Conservation (phyloP, 1,140 invertebrate genomes). For the Eupeodes corollae region DNA sequence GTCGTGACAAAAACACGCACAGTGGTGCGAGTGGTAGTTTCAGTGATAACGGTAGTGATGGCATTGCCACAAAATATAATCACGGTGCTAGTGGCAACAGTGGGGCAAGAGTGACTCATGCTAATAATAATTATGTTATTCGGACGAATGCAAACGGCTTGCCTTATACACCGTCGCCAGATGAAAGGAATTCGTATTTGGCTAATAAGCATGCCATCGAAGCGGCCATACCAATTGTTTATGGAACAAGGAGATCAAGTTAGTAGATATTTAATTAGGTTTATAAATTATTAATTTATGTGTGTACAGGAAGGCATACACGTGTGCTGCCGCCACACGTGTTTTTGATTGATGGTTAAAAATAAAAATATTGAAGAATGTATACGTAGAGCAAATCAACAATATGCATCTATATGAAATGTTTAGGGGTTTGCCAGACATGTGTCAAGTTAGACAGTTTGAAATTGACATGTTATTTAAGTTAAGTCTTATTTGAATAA, state of each 20-base stretch:
- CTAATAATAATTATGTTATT: constrained; percentile 1
- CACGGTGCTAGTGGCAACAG: background rate
- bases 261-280: background rate
- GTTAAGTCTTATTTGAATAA: too few relatives aligned
- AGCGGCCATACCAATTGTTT: constrained; percentile 25
- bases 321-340: too few relatives aligned
- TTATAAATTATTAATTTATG: too few relatives aligned
- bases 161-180: constrained; percentile 27
- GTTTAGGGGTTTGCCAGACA: too few relatives aligned
- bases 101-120: background rate
- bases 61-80: background rate
- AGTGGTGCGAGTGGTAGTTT: background rate
- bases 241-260: constrained; percentile 14
- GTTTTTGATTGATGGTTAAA: too few relatives aligned
- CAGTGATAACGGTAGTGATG: background rate
- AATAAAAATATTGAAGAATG: too few relatives aligned
- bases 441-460: too few relatives aligned
- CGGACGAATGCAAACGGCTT: constrained; percentile 20
- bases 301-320: too few relatives aligned
- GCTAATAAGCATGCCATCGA: constrained; percentile 30
- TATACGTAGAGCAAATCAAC: too few relatives aligned
- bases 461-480: too few relatives aligned
- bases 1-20: constrained; percentile 10
- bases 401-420: too few relatives aligned
- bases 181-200: constrained; percentile 22